Percentiles rank a stretch among this genome's conserved stretches.
These are phyloP conservation scores for Lycophotia porphyrea DNA, from an alignment of 2,888 invertebrate genomes.

Conservation along the genomic window DNA sequence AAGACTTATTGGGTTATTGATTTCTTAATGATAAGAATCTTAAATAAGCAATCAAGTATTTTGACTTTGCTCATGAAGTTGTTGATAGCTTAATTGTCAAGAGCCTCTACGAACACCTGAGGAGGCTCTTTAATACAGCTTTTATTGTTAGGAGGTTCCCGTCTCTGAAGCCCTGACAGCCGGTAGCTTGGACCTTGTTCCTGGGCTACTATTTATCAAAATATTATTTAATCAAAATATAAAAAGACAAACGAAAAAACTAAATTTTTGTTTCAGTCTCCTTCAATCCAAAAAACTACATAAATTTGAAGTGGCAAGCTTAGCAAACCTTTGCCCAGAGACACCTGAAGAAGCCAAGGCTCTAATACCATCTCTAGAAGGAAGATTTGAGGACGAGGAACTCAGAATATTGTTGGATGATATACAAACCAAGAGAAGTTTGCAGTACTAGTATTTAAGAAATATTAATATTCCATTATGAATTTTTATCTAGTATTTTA, in stretches of 20 bases:
- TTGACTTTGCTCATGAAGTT: not conserved
- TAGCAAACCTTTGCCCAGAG: conserved; percentile 99
- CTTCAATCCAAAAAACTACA: conserved; percentile 98
- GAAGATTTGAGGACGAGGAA: conserved; percentile 99
- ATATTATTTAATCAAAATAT: too few species aligned
- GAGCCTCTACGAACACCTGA: not conserved
- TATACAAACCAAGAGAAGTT: conserved; percentile 99
- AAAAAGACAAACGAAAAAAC: not conserved
- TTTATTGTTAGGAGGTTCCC: too few species aligned
- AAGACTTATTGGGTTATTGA: not conserved
- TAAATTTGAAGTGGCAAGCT: conserved; percentile 99
- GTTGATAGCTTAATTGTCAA: not conserved
- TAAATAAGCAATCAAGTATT: not conserved
- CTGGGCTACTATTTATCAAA: too few species aligned
- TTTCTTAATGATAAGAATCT: not conserved
- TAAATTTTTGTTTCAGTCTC: conserved; percentile 91
- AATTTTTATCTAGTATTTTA: conserved; percentile 15
- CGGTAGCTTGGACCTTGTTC: not conserved
- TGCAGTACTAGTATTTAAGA: conserved; percentile 94
- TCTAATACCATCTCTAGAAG: conserved; percentile 98
- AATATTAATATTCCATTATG: conserved; percentile 16
- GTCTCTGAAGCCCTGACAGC: not conserved
- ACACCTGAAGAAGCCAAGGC: conserved; percentile 99
- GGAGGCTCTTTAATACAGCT: not conserved
- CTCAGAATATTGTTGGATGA: conserved; percentile 98